Evolutionary conservation across 2,113 vertebrate species (phyloP).

Genomic region (Catharus fuscescens): DNA sequence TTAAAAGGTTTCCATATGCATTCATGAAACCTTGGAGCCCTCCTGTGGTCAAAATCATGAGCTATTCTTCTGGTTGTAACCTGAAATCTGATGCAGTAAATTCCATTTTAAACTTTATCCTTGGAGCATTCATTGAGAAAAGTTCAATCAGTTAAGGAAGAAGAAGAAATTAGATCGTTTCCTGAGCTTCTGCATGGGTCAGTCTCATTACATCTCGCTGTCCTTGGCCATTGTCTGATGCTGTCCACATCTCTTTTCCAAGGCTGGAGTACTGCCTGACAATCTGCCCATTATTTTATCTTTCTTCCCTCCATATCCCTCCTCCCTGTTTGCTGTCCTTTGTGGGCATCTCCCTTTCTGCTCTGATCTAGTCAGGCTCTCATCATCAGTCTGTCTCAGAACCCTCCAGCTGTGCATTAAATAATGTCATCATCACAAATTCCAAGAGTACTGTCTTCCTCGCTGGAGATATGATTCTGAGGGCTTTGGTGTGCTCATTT

Average conservation of each 20-base stretch:
- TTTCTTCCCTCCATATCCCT: not conserved
- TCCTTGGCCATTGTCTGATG: not conserved
- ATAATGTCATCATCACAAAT: not conserved
- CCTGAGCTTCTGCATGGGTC: not conserved
- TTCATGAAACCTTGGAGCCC: slow-evolving; percentile 58
- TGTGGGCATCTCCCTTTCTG: not conserved
- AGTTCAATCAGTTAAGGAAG: not conserved
- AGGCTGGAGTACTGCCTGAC: not conserved
- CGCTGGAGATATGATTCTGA: not conserved
- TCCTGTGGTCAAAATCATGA: slow-evolving; percentile 57
- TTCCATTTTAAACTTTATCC: not conserved
- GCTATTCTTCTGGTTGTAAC: not conserved
- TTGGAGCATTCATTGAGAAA: not conserved
- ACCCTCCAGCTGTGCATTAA: not conserved
- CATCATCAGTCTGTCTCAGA: not conserved
- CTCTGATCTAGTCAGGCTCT: not conserved
- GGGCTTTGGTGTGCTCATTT: not conserved
- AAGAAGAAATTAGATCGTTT: not conserved
- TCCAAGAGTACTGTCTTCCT: not conserved
- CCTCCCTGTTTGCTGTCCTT: not conserved
- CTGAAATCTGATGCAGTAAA: not conserved
- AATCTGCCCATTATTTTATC: not conserved
- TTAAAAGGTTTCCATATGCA: not conserved
- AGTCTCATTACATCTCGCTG: not conserved
- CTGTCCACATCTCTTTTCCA: not conserved